Evolutionary conservation across 2,888 invertebrate species (phyloP).

Genomic region (Melieria crassipennis): DNA sequence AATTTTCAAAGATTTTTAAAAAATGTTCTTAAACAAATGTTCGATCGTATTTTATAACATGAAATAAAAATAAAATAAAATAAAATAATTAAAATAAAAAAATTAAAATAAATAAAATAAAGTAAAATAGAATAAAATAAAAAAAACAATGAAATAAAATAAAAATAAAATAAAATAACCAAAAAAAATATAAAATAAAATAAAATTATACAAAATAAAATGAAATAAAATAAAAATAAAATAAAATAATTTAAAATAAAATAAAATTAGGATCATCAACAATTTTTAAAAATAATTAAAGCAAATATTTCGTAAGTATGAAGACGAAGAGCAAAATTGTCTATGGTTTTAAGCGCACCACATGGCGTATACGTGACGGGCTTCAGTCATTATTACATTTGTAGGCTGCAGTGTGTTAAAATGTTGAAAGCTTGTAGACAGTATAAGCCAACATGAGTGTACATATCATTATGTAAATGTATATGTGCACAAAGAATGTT

Average conservation of each 20-base stretch:
- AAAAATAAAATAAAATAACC: slow-evolving; percentile 5
- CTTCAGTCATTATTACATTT: too few species aligned
- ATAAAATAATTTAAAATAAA: slow-evolving; percentile 14
- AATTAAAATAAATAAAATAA: slow-evolving; percentile 3
- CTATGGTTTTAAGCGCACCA: slow-evolving; percentile 3
- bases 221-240: slow-evolving; percentile 12
- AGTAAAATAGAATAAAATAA: background rate
- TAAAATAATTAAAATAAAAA: slow-evolving; percentile 2
- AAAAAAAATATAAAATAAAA: slow-evolving; percentile 5
- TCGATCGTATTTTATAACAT: too few species aligned
- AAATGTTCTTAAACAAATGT: too few species aligned
- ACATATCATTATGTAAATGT: too few species aligned
- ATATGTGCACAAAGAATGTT: too few species aligned
- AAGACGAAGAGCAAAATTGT: background rate
- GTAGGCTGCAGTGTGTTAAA: too few species aligned
- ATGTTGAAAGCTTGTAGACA: too few species aligned
- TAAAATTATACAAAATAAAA: slow-evolving; percentile 12
- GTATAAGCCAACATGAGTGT: too few species aligned
- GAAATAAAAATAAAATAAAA: background rate
- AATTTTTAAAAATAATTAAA: background rate
- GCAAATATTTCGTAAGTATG: background rate
- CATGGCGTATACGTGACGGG: too few species aligned
- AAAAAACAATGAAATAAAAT: slow-evolving; percentile 11
- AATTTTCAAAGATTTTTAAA: too few species aligned
- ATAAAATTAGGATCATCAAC: background rate